Conservation (phyloP, 2,888 invertebrate genomes). For the Plebejus argus region DNA sequence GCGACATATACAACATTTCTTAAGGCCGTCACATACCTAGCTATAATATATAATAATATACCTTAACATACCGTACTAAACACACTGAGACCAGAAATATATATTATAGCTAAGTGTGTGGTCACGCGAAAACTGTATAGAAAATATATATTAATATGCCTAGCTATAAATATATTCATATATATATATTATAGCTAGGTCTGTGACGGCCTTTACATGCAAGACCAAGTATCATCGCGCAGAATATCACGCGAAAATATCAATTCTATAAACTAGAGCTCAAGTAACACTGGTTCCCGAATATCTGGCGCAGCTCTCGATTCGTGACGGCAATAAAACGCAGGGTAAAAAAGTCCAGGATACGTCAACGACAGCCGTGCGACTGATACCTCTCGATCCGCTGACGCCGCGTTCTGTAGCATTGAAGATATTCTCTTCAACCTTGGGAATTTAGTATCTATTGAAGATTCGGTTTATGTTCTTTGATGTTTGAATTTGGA, state of each 20-base stretch:
- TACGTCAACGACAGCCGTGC: conserved; percentile 38
- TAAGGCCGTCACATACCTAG: too few relatives aligned
- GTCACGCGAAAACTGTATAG: too few relatives aligned
- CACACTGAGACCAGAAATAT: too few relatives aligned
- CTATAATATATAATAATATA: too few relatives aligned
- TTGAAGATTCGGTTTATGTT: not conserved
- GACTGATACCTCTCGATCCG: conserved; percentile 39
- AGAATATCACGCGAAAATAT: not conserved
- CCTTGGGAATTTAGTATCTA: not conserved
- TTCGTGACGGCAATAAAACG: conserved; percentile 47
- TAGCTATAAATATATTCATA: too few relatives aligned
- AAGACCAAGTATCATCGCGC: not conserved
- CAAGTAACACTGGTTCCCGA: conserved; percentile 5
- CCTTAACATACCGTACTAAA: too few relatives aligned
- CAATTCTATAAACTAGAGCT: not conserved
- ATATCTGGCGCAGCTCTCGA: conserved; percentile 33
- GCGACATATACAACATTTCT: too few relatives aligned
- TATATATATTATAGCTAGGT: too few relatives aligned
- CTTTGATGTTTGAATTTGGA: not conserved
- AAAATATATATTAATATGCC: too few relatives aligned
- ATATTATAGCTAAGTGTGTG: too few relatives aligned
- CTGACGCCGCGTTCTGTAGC: conserved; percentile 33
- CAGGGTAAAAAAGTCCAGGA: conserved; percentile 54
- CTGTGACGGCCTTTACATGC: too few relatives aligned
- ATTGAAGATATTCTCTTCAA: not conserved